These are phyloP conservation scores for Oncorhynchus mykiss DNA, from an alignment of 2,113 vertebrate genomes.

Conservation along the genomic window DNA sequence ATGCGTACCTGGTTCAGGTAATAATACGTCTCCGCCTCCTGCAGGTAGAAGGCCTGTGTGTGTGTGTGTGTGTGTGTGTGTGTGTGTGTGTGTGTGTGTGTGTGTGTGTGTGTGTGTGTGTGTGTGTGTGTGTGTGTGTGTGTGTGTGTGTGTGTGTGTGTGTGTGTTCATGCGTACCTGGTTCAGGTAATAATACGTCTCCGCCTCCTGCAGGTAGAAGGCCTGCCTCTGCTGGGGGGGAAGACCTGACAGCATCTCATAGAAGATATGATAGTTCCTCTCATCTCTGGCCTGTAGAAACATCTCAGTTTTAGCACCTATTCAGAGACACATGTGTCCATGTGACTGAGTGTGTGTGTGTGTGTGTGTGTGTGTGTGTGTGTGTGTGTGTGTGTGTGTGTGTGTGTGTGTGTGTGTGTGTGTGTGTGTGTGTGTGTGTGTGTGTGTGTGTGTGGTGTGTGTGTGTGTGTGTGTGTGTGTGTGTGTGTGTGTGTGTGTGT, in stretches of 20 bases:
- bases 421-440: background rate
- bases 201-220: constrained; percentile 92
- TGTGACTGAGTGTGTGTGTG: no score
- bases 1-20: no score
- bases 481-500: no score
- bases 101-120: background rate
- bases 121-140: no score
- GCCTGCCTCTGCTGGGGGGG: constrained; percentile 85
- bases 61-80: background rate
- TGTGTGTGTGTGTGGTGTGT: background rate
- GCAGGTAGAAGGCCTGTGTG: no score
- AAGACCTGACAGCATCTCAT: constrained; percentile 94
- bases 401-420: no score
- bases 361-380: no score
- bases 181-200: constrained; percentile 99
- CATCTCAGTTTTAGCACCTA: background rate
- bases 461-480: no score
- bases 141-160: background rate
- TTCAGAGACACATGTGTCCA: background rate
- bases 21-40: no score
- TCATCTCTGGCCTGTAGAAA: constrained; percentile 87
- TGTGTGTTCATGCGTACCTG: constrained; percentile 74
- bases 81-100: background rate
- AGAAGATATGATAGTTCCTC: constrained; percentile 98
- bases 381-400: background rate